Evolutionary conservation across 64 coral and sea anemone genomes (phyloP), one percentile per base, ranked within the genome.

Genomic region (Montipora sp.): DNA sequence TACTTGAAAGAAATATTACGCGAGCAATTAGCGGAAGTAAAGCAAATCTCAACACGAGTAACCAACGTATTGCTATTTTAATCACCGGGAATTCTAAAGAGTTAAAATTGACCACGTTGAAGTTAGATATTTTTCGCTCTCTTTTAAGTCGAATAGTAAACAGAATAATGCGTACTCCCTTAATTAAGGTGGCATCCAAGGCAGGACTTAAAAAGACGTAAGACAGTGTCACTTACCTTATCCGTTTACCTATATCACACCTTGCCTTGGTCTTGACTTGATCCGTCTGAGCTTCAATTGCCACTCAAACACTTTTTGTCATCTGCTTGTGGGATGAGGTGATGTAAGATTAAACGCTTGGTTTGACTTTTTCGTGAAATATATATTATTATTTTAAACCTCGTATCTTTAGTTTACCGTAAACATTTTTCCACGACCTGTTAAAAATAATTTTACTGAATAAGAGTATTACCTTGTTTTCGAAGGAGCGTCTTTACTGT

Each of bases 341-440:
- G 79, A 81, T 63, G 79, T 81, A 81, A 81, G 79, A 81, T 59
- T 81, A 63, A 81, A 81, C 23, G 79, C 50, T 81, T 60, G 79
- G 55, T 43, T 81, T 55, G 55, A 4, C n/a, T n/a, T 81, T 80
- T 60, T 81, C 2, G 9, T 60, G 11, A 60, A 81, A 81, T 60
- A 81, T 81, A 81, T 63, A 81, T 81, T 14, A 43, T 12, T 60
- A 61, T 81, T 36, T 81, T 60, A 9, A 27, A 36, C 53, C 55
- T 15, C 2, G 9, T 58, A 10, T 16, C 15, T 53, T 51, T 22
- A 21, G 68, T 71, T 71, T 71, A 71, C 68, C 22, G 14, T 2
- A 71, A 36, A 36, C 36, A 21, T 20, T 21, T 71, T 21, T 21
- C 20, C 20, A 71, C 20, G 4, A 71, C 68, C 20, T 71, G 68